A percentile compares a stretch with the other conserved stretches of the same genome.
Conservation (phyloP, 1,140 invertebrate species). For the Luehdorfia chinensis region DNA sequence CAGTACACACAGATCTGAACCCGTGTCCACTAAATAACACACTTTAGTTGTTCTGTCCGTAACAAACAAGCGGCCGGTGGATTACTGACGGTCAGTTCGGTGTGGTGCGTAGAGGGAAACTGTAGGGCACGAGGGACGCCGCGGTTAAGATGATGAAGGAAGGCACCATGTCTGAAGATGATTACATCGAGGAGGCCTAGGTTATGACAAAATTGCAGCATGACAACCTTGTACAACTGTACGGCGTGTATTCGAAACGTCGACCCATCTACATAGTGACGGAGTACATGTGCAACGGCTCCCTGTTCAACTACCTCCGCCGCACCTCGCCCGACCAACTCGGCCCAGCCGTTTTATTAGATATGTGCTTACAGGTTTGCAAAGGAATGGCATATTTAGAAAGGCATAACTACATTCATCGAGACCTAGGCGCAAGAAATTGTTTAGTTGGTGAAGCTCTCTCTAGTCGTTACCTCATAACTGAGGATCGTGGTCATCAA, state of each 20-base stretch:
- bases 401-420: conserved; percentile 96
- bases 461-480: no score
- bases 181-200: conserved; percentile 97
- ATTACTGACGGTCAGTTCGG: conserved; percentile 98
- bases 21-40: no score
- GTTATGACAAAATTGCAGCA: conserved; percentile 97
- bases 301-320: conserved; percentile 93
- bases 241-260: conserved; percentile 96
- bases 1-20: no score
- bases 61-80: conserved; percentile 88
- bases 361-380: conserved; percentile 97
- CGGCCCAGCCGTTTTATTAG: conserved; percentile 89
- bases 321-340: conserved; percentile 87
- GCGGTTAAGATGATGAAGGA: conserved; percentile 99
- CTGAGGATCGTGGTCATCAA: no score
- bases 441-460: conserved; percentile 95
- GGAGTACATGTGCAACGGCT: conserved; percentile 96
- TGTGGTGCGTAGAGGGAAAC: conserved; percentile 92
- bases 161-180: conserved; percentile 96
- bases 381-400: conserved; percentile 98
- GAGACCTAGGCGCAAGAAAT: conserved; percentile 96
- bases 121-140: conserved; percentile 92
- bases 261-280: conserved; percentile 97
- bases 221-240: conserved; percentile 95
- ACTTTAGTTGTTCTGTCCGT: no score